Evolutionary conservation across 2,888 invertebrate genomes (phyloP), one percentile per base, ranked within the genome.

Genomic region (Lasioglossum leucozonium): DNA sequence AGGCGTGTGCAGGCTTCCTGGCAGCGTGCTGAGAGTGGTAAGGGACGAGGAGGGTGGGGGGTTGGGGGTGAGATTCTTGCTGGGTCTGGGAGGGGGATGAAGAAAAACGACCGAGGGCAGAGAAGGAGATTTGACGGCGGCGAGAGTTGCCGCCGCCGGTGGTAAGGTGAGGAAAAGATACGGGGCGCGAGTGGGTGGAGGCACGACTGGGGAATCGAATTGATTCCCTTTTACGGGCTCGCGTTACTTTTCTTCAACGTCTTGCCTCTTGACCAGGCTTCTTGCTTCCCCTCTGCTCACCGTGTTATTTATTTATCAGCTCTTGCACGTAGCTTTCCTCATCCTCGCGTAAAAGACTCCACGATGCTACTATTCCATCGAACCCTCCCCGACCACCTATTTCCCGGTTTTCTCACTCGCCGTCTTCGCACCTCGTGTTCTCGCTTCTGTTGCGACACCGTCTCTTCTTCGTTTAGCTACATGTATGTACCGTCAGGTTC

Each of bases 181-280:
- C 72, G 72, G 81, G 85, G 81, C 74, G 79, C n/a, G 75, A n/a
- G 81, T 51, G 81, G 77, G 42, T 16, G 81, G 76, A 79, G 85
- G 87, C 81, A 87, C 90, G 89, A 87, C 90, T 82, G 44, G 87
- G 90, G 91, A 94, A 94, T 94, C 93, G 93, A 95, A 95, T 95
- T 95, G 94, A 94, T 95, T 94, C 93, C 92, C 93, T 93, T 94
- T 94, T 93, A 94, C 92, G 92, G 92, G 85, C 91, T 91, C 88
- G 87, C 93, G 91, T 93, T 92, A 93, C 92, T 93, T 92, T 91
- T 87, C 90, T 92, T 93, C 92, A 92, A 92, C 90, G 90, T 89
- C 84, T 82, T 84, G 81, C 88, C 92, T 92, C 90, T 93, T 93
- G 93, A 93, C 92, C 92, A 90, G 78, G 84, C 77, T 82, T 72